Conservation (phyloP, 1,140 invertebrate species). For the Platorchestia sp. region DNA sequence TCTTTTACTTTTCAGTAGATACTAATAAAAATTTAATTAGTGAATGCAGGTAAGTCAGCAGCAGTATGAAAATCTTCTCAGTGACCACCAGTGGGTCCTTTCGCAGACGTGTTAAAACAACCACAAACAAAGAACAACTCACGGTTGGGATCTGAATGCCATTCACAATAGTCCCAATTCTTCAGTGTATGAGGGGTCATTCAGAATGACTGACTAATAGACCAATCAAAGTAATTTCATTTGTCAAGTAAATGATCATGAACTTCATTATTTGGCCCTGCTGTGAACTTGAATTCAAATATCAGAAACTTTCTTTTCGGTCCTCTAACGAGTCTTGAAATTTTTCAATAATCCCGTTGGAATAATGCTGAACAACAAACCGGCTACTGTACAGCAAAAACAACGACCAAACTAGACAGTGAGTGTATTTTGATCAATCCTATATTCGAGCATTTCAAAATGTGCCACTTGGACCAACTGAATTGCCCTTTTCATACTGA, state of each 20-base stretch:
- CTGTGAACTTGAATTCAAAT: neutral
- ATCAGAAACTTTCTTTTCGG: neutral
- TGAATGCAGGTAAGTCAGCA: no score
- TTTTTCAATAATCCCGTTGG: neutral
- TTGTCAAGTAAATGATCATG: neutral
- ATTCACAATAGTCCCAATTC: neutral
- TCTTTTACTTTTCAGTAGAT: no score
- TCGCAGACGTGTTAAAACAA: neutral
- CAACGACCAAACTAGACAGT: no score
- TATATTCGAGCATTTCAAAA: neutral
- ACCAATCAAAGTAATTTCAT: neutral
- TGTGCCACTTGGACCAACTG: neutral
- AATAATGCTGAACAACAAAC: neutral
- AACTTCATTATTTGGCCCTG: neutral
- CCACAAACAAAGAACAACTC: neutral
- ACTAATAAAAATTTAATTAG: no score
- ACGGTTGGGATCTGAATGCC: neutral
- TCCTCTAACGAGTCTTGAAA: neutral
- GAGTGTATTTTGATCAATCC: no score
- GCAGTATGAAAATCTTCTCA: no score
- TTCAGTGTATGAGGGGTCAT: neutral
- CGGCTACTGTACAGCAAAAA: neutral
- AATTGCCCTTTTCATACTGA: neutral
- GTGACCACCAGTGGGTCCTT: no score
- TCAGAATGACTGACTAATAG: neutral